These are phyloP conservation scores for Nematolebias whitei DNA, from an alignment of 2,113 vertebrate species.

Conservation along the genomic window DNA sequence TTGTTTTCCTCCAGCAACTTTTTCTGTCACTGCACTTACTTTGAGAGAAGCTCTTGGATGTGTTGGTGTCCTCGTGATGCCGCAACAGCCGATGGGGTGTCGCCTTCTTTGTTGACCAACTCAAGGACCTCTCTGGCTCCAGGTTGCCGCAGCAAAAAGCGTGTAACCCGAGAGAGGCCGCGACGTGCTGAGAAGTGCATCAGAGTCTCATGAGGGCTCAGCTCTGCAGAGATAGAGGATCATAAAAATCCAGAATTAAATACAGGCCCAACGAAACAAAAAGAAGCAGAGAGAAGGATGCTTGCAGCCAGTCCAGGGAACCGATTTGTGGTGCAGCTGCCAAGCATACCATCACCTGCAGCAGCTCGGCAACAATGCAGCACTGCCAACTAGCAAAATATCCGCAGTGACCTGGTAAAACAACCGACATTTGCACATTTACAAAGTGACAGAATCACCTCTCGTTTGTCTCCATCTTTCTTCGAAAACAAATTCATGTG, in stretches of 20 bases:
- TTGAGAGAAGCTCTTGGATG: slow-evolving; percentile 83
- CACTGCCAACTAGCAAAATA: slow-evolving; percentile 6
- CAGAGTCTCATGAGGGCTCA: slow-evolving; percentile 88
- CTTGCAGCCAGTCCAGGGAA: not conserved
- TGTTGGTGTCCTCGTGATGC: slow-evolving; percentile 82
- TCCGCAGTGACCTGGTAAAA: slow-evolving; percentile 16
- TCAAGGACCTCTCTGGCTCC: slow-evolving; percentile 86
- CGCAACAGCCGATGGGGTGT: slow-evolving; percentile 85
- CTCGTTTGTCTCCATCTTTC: not conserved
- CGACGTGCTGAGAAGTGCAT: slow-evolving; percentile 93
- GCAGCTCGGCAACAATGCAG: slow-evolving; percentile 48
- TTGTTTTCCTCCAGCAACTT: not conserved
- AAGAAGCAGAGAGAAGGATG: not conserved
- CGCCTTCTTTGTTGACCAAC: slow-evolving; percentile 88
- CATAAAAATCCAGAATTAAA: slow-evolving; percentile 18
- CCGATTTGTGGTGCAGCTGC: not conserved
- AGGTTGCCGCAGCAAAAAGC: slow-evolving; percentile 88
- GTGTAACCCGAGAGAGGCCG: slow-evolving; percentile 84
- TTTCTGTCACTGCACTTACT: slow-evolving; percentile 70
- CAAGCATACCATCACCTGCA: slow-evolving; percentile 33
- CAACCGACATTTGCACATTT: slow-evolving; percentile 17
- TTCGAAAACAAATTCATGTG: not conserved
- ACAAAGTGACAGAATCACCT: slow-evolving; percentile 23
- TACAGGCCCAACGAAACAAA: slow-evolving; percentile 3
- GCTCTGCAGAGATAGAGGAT: slow-evolving; percentile 73